phyloP scores from a whole-genome alignment of 1,140 invertebrate species.

The Cephus cinctus region DNA sequence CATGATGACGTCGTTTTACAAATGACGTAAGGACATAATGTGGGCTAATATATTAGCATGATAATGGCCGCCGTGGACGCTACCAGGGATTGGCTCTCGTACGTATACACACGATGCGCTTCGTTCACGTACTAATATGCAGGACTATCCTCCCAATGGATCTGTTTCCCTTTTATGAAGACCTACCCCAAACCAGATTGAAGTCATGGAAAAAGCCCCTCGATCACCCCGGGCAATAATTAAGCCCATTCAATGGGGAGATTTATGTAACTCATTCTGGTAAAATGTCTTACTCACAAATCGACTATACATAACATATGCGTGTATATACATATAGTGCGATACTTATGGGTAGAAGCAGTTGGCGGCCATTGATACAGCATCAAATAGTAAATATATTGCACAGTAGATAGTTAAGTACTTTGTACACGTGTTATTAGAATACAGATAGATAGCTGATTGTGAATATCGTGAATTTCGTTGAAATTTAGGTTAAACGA shows the following conservation, averaged over 20 bases:
- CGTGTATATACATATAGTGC: not conserved
- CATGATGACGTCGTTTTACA: constrained; percentile 23
- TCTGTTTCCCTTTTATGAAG: too few relatives aligned
- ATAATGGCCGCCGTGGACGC: constrained; percentile 27
- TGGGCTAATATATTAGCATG: constrained; percentile 39
- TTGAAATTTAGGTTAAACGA: not conserved
- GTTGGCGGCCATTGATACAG: not conserved
- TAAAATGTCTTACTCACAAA: constrained; percentile 27
- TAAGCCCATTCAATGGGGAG: constrained; percentile 34
- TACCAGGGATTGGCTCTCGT: too few relatives aligned
- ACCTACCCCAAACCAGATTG: constrained; percentile 25
- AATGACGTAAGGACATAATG: constrained; percentile 28
- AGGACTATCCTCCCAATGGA: too few relatives aligned
- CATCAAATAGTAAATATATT: not conserved
- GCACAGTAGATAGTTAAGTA: not conserved
- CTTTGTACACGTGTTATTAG: too few relatives aligned
- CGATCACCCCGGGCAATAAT: constrained; percentile 30
- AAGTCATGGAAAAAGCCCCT: too few relatives aligned
- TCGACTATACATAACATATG: not conserved
- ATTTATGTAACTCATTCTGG: constrained; percentile 39
- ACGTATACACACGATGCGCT: too few relatives aligned
- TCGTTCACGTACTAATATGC: too few relatives aligned
- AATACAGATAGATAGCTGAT: too few relatives aligned
- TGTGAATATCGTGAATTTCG: too few relatives aligned
- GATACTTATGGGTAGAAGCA: not conserved